A percentile compares a stretch with the other conserved stretches of the same genome.
Evolutionary conservation across 2,113 vertebrate genomes (phyloP).

Genomic region (Falcunculus frontatus): DNA sequence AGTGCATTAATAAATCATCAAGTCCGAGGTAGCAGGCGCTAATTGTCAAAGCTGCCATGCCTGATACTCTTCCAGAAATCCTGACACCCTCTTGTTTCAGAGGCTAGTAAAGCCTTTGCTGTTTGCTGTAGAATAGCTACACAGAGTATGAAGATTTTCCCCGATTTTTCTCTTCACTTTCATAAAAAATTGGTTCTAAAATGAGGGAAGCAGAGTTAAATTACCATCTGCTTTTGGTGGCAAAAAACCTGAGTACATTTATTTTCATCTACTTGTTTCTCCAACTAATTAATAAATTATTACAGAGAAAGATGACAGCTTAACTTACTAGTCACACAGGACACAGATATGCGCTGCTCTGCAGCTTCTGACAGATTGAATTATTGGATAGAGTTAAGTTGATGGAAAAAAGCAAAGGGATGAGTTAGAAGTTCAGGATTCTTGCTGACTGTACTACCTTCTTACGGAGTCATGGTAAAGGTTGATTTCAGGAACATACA

Average conservation of each 20-base stretch:
- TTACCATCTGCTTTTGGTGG: not conserved
- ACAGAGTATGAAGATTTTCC: not conserved
- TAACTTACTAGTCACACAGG: not conserved
- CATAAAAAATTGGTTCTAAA: not conserved
- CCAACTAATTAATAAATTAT: conserved; percentile 10
- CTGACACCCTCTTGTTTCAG: not conserved
- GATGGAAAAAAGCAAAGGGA: not conserved
- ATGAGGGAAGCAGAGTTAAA: not conserved
- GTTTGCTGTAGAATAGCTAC: not conserved
- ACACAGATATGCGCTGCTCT: not conserved
- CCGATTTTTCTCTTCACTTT: not conserved
- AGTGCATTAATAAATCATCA: not conserved
- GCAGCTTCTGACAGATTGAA: not conserved
- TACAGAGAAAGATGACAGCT: not conserved
- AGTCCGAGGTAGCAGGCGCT: not conserved
- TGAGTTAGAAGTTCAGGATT: not conserved
- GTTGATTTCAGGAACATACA: not conserved
- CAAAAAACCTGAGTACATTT: not conserved
- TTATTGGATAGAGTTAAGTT: not conserved
- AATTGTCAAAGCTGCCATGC: not conserved
- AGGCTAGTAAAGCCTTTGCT: not conserved
- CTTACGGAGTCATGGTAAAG: not conserved
- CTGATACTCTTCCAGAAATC: not conserved
- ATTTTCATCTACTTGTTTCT: conserved; percentile 16
- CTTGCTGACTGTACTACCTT: not conserved